phyloP scores from a whole-genome alignment of 2,797 vertebrate genomes.

The Discoglossus pictus region DNA sequence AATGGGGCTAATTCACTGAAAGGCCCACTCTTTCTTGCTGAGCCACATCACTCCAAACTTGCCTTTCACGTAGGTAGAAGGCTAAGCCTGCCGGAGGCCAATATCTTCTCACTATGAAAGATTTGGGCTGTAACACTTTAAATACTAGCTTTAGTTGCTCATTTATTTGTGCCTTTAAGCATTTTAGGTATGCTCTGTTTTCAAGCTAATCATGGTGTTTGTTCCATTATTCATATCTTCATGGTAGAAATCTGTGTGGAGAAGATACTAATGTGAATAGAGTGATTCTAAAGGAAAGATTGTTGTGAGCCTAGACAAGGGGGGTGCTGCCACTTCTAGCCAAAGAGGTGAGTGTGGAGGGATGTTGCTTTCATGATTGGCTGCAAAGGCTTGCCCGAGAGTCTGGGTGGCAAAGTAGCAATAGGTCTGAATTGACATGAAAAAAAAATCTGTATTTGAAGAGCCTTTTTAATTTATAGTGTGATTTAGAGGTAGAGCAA shows the following conservation, averaged over 20 bases:
- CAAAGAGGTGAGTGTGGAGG: background rate
- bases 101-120: no score
- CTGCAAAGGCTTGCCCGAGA: background rate
- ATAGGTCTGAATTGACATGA: slow-evolving; percentile 7
- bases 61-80: no score
- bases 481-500: no score
- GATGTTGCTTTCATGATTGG: background rate
- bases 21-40: no score
- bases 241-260: background rate
- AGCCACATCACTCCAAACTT: no score
- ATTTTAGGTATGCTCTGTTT: slow-evolving; percentile 21
- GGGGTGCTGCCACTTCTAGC: background rate
- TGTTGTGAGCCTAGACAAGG: background rate
- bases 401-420: slow-evolving; percentile 4
- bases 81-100: background rate
- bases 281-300: background rate
- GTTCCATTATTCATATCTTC: background rate
- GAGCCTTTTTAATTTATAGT: background rate
- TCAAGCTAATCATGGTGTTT: background rate
- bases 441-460: slow-evolving; percentile 1
- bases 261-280: slow-evolving; percentile 6
- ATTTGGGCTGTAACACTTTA: background rate
- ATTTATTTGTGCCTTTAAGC: slow-evolving; percentile 8
- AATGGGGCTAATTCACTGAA: no score
- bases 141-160: background rate